Conservation (phyloP, 1,140 invertebrate species). For the Idris sp. region DNA sequence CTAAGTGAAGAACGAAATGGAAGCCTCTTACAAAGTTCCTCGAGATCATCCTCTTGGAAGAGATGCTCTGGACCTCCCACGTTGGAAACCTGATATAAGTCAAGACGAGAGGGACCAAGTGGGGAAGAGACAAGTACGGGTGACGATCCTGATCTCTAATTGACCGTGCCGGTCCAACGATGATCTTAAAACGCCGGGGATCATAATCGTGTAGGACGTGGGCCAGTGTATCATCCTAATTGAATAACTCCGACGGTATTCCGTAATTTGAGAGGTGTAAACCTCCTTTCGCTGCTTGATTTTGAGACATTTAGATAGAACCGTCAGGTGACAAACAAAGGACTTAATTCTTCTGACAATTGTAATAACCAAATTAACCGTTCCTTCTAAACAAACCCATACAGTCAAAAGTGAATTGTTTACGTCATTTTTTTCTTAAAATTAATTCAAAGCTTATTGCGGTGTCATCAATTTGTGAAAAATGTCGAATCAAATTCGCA, state of each 20-base stretch:
- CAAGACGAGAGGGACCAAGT: conserved; percentile 11
- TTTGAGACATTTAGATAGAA: conserved; percentile 18
- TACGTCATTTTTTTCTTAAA: too few relatives aligned
- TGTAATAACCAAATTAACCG: neutral
- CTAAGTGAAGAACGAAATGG: conserved; percentile 60
- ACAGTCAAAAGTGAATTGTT: too few relatives aligned
- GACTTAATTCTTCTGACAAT: conserved; percentile 18
- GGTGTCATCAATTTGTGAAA: too few relatives aligned
- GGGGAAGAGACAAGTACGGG: conserved; percentile 55
- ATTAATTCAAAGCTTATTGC: too few relatives aligned
- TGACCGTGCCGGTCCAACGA: conserved; percentile 70
- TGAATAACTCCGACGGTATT: conserved; percentile 64
- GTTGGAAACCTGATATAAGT: conserved; percentile 72
- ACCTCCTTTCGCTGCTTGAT: conserved; percentile 26
- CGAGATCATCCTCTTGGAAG: conserved; percentile 71
- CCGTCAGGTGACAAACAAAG: conserved; percentile 20
- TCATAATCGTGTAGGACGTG: conserved; percentile 68
- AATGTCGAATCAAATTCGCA: conserved; percentile 16
- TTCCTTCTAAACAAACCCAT: too few relatives aligned
- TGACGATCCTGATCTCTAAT: conserved; percentile 75
- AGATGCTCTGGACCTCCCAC: conserved; percentile 73
- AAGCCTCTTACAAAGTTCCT: conserved; percentile 74
- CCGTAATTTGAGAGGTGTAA: conserved; percentile 59
- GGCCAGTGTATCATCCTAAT: conserved; percentile 70
- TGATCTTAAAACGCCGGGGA: conserved; percentile 71